Conservation (phyloP, 2,797 vertebrate genomes). For the Discoglossus pictus region DNA sequence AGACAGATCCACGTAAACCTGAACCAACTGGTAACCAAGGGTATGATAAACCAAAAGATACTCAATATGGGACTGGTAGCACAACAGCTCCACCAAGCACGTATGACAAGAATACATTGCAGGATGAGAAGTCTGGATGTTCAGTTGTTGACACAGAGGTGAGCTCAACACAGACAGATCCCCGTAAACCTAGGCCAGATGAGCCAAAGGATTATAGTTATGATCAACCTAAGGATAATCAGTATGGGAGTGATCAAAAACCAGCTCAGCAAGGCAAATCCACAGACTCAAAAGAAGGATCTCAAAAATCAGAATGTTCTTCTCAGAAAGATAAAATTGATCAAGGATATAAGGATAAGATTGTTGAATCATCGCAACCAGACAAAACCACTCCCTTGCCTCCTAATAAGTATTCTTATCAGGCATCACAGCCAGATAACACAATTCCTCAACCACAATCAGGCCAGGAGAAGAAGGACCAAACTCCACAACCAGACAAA, state of each 20-base stretch:
- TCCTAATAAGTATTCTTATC: too few relatives aligned
- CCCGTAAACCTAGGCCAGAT: background rate
- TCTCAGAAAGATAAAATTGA: too few relatives aligned
- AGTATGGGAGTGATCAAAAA: background rate
- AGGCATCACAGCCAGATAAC: background rate
- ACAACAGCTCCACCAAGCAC: too few relatives aligned
- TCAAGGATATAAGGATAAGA: too few relatives aligned
- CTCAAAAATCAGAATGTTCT: background rate
- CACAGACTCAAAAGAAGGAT: background rate
- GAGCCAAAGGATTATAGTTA: background rate
- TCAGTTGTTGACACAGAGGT: background rate
- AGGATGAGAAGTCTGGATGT: background rate
- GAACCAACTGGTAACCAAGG: too few relatives aligned
- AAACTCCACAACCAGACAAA: background rate
- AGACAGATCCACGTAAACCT: background rate
- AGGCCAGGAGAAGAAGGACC: background rate
- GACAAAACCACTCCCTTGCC: too few relatives aligned
- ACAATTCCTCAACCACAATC: background rate
- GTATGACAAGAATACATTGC: too few relatives aligned
- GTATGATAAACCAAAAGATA: too few relatives aligned
- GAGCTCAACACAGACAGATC: slow-evolving; percentile 17
- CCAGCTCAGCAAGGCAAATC: background rate
- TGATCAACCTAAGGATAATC: background rate
- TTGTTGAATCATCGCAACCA: too few relatives aligned
- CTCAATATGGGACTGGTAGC: too few relatives aligned